A percentile compares a stretch with the other conserved stretches of the same genome.
phyloP scores from a whole-genome alignment of 2,113 vertebrate species.

The Pelecanus crispus region DNA sequence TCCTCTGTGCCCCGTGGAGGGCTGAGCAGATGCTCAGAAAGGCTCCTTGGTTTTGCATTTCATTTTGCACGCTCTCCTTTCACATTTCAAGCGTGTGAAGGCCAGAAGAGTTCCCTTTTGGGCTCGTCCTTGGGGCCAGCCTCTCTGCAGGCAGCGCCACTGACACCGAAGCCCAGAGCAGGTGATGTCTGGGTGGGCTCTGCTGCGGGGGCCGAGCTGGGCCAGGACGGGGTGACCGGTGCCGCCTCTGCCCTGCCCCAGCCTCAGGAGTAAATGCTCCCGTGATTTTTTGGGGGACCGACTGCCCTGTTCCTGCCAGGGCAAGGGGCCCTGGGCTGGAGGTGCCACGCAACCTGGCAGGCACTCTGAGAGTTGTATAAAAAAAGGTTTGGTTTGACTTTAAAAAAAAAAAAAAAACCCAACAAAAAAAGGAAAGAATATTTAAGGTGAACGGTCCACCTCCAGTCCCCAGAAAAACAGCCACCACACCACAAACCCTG shows the following conservation, averaged over 20 bases:
- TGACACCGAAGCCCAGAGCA: not conserved
- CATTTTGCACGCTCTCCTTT: not conserved
- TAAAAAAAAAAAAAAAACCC: not conserved
- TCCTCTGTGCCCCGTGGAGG: not conserved
- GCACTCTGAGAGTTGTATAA: fast-evolving
- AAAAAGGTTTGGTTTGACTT: not conserved
- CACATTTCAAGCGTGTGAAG: fast-evolving
- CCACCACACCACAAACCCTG: not conserved
- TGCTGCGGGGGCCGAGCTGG: not conserved
- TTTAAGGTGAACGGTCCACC: not conserved
- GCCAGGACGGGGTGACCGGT: not conserved
- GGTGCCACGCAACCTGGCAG: not conserved
- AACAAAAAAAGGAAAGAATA: not conserved
- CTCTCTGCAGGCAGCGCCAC: not conserved
- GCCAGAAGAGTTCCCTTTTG: not conserved
- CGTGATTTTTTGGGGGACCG: fast-evolving
- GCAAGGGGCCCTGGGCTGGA: not conserved
- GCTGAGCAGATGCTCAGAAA: not conserved
- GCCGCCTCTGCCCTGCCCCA: not conserved
- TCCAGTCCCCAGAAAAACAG: not conserved
- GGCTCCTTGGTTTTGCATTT: not conserved
- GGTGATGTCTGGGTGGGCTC: not conserved
- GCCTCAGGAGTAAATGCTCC: not conserved
- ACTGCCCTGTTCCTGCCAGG: not conserved
- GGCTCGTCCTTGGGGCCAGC: not conserved